Percentiles rank a stretch among this genome's conserved stretches.
Conservation (phyloP, 2,113 vertebrate genomes). For the Asarcornis scutulata region DNA sequence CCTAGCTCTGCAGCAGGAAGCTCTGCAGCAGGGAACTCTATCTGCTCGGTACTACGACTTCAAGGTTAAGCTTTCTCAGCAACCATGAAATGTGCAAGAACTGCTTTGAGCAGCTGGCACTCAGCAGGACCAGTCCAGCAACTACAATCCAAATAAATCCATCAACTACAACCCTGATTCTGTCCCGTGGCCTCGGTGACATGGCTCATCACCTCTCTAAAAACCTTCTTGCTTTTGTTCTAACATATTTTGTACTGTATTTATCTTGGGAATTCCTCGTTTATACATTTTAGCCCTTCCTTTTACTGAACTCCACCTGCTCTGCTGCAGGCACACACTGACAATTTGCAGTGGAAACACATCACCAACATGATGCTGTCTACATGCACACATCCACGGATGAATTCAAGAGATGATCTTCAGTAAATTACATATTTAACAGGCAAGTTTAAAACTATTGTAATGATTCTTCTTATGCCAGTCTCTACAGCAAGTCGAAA, state of each 20-base stretch:
- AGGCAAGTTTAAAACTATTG: background rate
- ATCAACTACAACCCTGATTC: background rate
- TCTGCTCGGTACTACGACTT: background rate
- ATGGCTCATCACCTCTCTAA: background rate
- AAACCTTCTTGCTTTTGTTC: background rate
- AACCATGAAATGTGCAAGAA: fast-evolving
- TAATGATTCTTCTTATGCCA: background rate
- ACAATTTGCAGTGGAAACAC: background rate
- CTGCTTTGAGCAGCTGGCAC: background rate
- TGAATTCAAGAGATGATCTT: background rate
- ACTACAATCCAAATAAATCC: background rate
- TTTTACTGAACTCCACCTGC: background rate
- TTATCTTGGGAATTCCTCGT: background rate
- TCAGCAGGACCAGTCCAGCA: background rate
- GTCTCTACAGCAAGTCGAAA: background rate
- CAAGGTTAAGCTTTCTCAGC: background rate
- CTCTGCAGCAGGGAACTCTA: background rate
- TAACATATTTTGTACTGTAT: background rate
- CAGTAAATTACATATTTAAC: background rate
- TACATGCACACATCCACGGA: background rate
- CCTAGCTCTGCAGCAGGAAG: background rate
- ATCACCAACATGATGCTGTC: background rate
- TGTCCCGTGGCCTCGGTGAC: no score
- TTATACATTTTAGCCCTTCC: background rate
- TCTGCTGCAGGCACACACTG: background rate